phyloP scores from a whole-genome alignment of 2,797 vertebrate genomes.

The Miopithecus talapoin region DNA sequence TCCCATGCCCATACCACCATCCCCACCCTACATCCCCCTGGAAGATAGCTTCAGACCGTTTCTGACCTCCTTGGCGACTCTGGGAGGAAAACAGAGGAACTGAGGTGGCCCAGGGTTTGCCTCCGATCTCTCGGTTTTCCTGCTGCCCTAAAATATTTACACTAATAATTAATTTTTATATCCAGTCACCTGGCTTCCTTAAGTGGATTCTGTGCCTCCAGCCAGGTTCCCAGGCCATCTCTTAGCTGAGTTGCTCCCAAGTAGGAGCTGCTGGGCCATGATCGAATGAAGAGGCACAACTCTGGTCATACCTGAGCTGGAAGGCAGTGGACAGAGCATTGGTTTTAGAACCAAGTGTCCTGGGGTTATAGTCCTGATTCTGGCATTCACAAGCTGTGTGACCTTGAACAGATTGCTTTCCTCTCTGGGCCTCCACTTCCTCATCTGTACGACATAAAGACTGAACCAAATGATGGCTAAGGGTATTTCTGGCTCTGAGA shows the following conservation, averaged over 20 bases:
- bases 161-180: background rate
- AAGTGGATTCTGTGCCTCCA: background rate
- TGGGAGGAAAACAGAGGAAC: background rate
- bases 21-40: background rate
- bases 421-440: background rate
- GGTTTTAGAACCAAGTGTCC: background rate
- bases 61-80: background rate
- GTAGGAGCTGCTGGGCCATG: background rate
- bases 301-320: background rate
- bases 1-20: background rate
- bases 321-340: background rate
- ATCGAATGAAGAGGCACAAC: background rate
- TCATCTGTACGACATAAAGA: background rate
- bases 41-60: background rate
- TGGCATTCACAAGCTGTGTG: background rate
- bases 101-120: background rate
- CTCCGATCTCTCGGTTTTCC: background rate
- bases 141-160: background rate
- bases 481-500: background rate
- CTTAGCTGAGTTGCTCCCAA: background rate
- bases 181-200: background rate
- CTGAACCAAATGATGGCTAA: background rate
- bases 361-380: background rate
- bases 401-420: background rate
- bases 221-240: background rate